These are phyloP conservation scores for Lytechinus pictus DNA, from an alignment of 35 echinoderm and acorn worm species.

Conservation along the genomic window DNA sequence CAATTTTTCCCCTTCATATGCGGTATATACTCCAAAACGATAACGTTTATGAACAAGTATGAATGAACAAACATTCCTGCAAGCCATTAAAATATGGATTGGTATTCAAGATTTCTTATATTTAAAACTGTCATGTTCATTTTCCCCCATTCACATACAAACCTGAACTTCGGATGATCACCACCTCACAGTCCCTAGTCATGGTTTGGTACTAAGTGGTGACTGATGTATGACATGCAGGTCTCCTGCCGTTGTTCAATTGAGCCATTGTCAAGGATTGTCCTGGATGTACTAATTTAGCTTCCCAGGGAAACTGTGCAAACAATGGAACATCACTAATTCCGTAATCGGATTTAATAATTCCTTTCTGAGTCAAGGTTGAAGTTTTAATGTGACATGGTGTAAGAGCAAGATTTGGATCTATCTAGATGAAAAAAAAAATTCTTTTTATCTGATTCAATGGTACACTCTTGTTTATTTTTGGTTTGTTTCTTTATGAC, in stretches of 20 bases:
- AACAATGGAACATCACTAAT: neutral
- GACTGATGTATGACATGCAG: neutral
- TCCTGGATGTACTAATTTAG: neutral
- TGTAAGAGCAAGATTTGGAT: neutral
- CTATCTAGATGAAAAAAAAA: neutral
- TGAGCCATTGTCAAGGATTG: conserved; percentile 9
- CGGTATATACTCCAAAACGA: neutral
- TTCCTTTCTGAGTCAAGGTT: neutral
- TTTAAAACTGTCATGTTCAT: neutral
- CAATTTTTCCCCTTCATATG: neutral
- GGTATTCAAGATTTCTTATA: neutral
- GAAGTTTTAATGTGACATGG: neutral
- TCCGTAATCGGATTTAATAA: neutral
- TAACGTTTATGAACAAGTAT: neutral
- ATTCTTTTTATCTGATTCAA: neutral
- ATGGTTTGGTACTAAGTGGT: neutral
- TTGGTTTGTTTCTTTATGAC: too few species aligned
- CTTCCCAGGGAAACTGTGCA: neutral
- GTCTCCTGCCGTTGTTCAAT: neutral
- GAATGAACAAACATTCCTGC: neutral
- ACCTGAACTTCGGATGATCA: neutral
- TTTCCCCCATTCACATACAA: neutral
- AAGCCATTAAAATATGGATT: neutral
- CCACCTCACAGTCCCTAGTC: neutral
- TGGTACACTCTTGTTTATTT: neutral